These are phyloP conservation scores for Pterocles burchelli DNA, from an alignment of 2,113 vertebrate genomes.

Conservation along the genomic window DNA sequence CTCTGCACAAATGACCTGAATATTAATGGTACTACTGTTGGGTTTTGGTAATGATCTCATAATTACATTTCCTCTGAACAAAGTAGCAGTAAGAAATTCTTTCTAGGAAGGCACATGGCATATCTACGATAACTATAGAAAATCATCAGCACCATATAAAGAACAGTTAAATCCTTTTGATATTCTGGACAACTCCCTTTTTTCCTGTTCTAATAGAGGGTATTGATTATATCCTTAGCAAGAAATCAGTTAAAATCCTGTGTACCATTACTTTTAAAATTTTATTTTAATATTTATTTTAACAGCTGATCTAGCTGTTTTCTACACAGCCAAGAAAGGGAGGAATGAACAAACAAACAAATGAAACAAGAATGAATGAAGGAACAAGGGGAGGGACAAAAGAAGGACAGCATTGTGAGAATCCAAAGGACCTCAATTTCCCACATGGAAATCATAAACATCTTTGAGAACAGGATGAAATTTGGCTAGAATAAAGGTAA, in stretches of 20 bases:
- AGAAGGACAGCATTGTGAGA: neutral
- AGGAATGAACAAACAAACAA: neutral
- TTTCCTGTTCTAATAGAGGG: neutral
- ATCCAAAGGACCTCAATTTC: neutral
- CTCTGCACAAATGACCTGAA: neutral
- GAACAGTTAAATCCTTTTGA: neutral
- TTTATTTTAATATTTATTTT: neutral
- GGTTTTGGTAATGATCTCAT: neutral
- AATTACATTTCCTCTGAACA: fast-evolving
- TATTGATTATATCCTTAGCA: neutral
- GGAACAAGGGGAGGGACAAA: neutral
- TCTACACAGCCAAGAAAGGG: neutral
- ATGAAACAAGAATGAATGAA: neutral
- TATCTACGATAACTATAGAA: neutral
- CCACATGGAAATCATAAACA: neutral
- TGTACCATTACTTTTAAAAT: neutral
- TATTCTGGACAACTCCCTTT: neutral
- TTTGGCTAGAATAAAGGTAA: neutral
- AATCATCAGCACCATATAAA: neutral
- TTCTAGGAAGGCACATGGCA: neutral
- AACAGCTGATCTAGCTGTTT: neutral
- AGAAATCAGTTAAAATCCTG: neutral
- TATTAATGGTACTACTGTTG: neutral
- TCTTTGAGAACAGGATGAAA: neutral
- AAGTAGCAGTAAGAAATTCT: neutral